A percentile compares a stretch with the other conserved stretches of the same genome.
Conservation (phyloP, 2,113 vertebrate species). For the Potamarius usumacintae region DNA sequence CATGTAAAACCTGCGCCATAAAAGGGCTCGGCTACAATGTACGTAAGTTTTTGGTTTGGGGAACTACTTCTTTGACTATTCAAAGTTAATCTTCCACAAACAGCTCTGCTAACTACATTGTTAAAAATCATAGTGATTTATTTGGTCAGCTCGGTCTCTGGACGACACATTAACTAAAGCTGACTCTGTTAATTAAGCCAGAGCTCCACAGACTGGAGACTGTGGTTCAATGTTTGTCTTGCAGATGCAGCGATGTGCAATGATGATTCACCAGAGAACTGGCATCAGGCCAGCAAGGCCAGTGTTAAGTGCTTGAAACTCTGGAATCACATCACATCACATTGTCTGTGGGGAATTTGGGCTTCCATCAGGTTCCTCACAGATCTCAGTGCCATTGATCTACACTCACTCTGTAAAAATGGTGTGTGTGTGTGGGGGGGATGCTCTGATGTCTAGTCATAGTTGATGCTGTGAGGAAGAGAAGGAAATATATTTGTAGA, state of each 20-base stretch:
- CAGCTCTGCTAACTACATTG: neutral
- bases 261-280: slow-evolving; percentile 27
- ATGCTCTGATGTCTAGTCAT: neutral
- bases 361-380: neutral
- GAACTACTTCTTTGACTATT: neutral
- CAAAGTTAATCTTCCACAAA: neutral
- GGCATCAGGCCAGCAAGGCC: slow-evolving; percentile 27
- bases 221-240: neutral
- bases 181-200: neutral
- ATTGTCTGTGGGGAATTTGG: neutral
- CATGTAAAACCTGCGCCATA: neutral
- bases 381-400: neutral
- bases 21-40: neutral
- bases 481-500: neutral
- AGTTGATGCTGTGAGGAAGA: neutral
- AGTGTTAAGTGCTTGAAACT: slow-evolving; percentile 17
- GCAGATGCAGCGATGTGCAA: neutral
- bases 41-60: neutral
- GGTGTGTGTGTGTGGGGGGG: neutral
- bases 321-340: slow-evolving; percentile 7
- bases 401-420: neutral
- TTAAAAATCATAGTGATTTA: neutral
- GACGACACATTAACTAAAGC: neutral
- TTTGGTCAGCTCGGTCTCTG: neutral
- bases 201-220: neutral